These are phyloP conservation scores for Aspiorhynchus laticeps DNA, from an alignment of 2,113 vertebrate species.

Conservation along the genomic window DNA sequence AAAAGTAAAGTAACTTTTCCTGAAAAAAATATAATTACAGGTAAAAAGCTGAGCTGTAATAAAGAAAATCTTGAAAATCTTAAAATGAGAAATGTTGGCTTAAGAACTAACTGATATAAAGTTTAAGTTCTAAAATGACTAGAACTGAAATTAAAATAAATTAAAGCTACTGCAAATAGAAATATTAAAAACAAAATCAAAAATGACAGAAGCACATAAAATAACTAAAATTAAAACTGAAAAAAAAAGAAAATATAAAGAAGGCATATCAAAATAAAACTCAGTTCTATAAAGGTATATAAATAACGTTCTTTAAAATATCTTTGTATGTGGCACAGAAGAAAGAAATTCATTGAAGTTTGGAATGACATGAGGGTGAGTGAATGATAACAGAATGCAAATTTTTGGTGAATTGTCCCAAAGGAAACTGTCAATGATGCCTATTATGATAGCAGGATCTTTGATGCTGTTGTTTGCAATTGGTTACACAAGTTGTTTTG, in stretches of 20 bases:
- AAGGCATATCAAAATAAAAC: not conserved
- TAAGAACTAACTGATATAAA: not conserved
- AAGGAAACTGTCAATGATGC: constrained; percentile 7
- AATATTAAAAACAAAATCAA: too few species aligned
- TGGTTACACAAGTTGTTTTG: constrained; percentile 34
- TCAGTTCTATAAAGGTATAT: not conserved
- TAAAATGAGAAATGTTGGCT: not conserved
- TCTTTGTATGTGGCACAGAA: not conserved
- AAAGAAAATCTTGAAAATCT: too few species aligned
- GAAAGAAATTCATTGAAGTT: not conserved
- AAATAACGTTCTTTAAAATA: not conserved
- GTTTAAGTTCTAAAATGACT: not conserved
- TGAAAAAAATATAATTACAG: too few species aligned
- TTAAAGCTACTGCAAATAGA: too few species aligned
- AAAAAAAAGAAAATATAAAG: not conserved
- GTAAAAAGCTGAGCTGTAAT: too few species aligned
- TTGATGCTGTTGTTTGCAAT: constrained; percentile 12
- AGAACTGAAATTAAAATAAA: too few species aligned
- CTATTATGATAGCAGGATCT: constrained; percentile 16
- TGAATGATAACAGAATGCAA: not conserved
- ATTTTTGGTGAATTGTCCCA: not conserved
- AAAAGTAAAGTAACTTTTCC: too few species aligned
- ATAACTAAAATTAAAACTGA: too few species aligned
- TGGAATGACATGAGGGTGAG: not conserved
- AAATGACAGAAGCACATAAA: too few species aligned